Percentiles rank a stretch among this genome's conserved stretches.
phyloP scores from a whole-genome alignment of 2,888 invertebrate genomes.

The Rhimphoctona megacephalus region DNA sequence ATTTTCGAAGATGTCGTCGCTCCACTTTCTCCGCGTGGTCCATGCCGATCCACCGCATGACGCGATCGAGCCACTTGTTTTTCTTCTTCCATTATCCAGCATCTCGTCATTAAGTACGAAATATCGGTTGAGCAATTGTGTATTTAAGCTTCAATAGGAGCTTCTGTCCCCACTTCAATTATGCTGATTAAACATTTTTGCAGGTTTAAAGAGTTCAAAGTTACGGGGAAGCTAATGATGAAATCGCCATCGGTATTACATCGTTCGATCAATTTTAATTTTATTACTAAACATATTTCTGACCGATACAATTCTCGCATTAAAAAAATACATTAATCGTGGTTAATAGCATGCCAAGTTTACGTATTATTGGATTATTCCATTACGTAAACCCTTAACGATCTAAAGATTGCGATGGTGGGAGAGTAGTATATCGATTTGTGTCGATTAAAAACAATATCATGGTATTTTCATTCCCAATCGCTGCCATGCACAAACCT shows the following conservation, averaged over 20 bases:
- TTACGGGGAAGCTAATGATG: too few species aligned
- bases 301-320: too few species aligned
- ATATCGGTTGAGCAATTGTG: neutral
- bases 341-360: neutral
- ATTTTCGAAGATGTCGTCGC: constrained; percentile 44
- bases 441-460: neutral
- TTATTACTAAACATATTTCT: too few species aligned
- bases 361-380: neutral
- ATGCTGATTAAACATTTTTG: too few species aligned
- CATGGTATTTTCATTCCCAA: neutral
- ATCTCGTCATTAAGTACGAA: neutral
- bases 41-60: neutral
- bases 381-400: neutral
- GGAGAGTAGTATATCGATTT: neutral
- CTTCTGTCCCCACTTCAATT: neutral
- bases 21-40: constrained; percentile 58
- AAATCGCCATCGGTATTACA: too few species aligned
- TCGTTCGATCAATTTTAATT: too few species aligned
- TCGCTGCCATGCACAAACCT: neutral
- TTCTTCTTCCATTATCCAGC: neutral
- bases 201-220: too few species aligned
- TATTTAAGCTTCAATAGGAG: neutral
- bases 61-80: neutral
- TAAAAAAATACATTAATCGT: neutral
- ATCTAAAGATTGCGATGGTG: neutral